Evolutionary conservation across 2,888 invertebrate genomes (phyloP), one percentile per base, ranked within the genome.

Genomic region (Idaea dimidiata): DNA sequence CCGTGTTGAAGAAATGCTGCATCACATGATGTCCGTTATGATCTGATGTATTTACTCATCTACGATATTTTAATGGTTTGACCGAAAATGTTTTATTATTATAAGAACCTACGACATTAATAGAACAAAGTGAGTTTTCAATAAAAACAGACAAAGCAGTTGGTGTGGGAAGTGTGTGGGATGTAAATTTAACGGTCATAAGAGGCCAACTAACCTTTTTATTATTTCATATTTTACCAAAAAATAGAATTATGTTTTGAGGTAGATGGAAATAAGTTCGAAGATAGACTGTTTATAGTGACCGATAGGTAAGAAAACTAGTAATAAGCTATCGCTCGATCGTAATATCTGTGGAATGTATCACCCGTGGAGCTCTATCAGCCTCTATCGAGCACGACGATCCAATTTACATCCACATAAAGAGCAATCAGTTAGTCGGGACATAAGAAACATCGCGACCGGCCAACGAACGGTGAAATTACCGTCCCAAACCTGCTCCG

Each of bases 381-480:
- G 14, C 10, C 32, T 43, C 43, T 43, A 43, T 43, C 8, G 14
- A 43, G 43, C 43, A 14, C 43, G 43, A 43, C 43, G 14, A 58
- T 32, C 62, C 58, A 32, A 63, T 62, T 64, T 64, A 66, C 62
- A 66, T 62, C 55, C 61, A 62, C 65, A 65, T 64, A 62, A 64
- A 65, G 65, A 61, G 62, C 61, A 67, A 69, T 66, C 70, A 70
- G 69, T 69, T 68, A 68, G 62, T 60, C 64, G 43, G 43, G 14
- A 43, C 43, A 43, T 10, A 43, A 14, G 43, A 43, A 14, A 59
- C 66, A 72, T 3, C 14, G 33, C 33, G 43, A 73, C 73, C 73
- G 73, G 68, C 72, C 82, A 86, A 82, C 86, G 78, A 81, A 83
- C 82, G 82, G 83, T 84, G 79, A 87, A 89, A 89, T 88, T 86